Base-by-base conservation (phyloP, 1,140 invertebrate species). In the Calephelis nemesis region DNA sequence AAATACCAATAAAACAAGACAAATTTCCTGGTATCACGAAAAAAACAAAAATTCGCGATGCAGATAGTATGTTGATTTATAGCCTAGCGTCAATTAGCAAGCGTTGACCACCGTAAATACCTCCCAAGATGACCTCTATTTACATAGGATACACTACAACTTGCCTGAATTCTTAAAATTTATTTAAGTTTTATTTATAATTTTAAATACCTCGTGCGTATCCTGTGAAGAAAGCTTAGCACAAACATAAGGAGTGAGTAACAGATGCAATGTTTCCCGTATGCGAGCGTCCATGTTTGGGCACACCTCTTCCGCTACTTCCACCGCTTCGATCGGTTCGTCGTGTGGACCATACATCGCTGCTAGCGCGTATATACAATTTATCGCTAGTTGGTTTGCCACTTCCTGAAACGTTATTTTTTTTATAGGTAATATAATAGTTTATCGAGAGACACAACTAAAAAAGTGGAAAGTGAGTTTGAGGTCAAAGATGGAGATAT, bases 201-300 rank as follows among this genome's bases (percentile, higher is more conserved):
- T 11, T 13, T 9, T 62, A 50, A 62, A 12, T 87, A 96, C 95
- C 88, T 97, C 95, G 79, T 96, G 94, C 1, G 96, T 94, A 64
- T 95, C 93, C 39, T 95, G 94, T 39, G 94, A 94, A 10, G 93
- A 88, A 50, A 99, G 92, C 83, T 97, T 95, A 72, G 95, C 94
- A 12, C 97, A 95, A 45, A 99, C 87, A 89, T 98, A 98, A 0
- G 97, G 96, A 0, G 99, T 99, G 7, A 99, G 92, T 60, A 99
- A 91, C n/a, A 94, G 94, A 74, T 95, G 81, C 47, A 91, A 71
- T 6, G 90, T 85, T n/a, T 74, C 94, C 1, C 71, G 70, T 39
- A 90, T 76, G 92, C 94, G 75, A 30, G 30, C 4, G 39, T 60
- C 54, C 54, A 58, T 58, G 30, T 58, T 58, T 39, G 19, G 9